These are phyloP conservation scores for Acleris literana DNA, from an alignment of 2,888 invertebrate species.

Conservation along the genomic window DNA sequence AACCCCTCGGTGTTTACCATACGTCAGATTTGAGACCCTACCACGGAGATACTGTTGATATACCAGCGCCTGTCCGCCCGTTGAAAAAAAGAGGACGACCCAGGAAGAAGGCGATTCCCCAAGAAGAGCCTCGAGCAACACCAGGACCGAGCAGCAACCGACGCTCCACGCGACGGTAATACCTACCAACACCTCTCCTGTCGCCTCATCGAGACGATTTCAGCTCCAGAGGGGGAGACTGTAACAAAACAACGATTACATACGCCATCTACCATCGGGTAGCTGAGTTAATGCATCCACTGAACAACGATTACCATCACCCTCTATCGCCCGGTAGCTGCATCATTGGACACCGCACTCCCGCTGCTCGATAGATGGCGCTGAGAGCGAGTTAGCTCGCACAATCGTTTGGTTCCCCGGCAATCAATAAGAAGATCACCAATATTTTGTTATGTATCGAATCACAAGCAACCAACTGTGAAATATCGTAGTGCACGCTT, in stretches of 20 bases:
- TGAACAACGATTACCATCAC: not conserved
- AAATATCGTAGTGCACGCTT: too few relatives aligned
- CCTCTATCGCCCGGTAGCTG: too few relatives aligned
- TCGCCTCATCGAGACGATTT: not conserved
- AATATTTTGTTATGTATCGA: too few relatives aligned
- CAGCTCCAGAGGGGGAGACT: not conserved
- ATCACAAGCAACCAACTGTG: too few relatives aligned
- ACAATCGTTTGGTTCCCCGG: too few relatives aligned
- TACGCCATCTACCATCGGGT: not conserved
- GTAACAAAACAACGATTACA: not conserved
- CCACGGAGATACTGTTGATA: not conserved
- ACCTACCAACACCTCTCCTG: not conserved
- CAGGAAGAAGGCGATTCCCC: not conserved
- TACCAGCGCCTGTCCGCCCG: not conserved
- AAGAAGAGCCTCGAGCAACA: not conserved
- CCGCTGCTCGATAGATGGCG: too few relatives aligned
- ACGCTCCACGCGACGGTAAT: not conserved
- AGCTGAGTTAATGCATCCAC: not conserved
- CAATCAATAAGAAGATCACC: too few relatives aligned
- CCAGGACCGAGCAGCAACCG: not conserved
- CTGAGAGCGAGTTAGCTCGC: too few relatives aligned
- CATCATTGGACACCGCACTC: too few relatives aligned
- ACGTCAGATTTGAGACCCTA: not conserved
- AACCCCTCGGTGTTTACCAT: not conserved
- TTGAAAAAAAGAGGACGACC: not conserved